Percentiles rank a stretch among this genome's conserved stretches.
Evolutionary conservation across 2,797 vertebrate species (phyloP).

Genomic region (Thaleichthys pacificus): DNA sequence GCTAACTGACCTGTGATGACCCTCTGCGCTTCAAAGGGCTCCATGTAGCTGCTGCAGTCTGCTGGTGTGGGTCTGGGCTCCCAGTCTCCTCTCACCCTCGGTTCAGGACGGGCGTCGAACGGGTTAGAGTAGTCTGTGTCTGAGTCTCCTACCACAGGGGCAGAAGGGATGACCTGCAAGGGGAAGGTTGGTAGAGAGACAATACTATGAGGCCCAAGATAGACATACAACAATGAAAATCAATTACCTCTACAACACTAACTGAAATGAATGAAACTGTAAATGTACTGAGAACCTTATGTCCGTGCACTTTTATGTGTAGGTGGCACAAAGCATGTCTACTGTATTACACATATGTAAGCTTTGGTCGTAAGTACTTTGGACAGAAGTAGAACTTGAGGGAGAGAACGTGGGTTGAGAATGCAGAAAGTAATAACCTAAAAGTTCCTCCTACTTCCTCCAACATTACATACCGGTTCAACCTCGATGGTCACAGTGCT

Average conservation of each 20-base stretch:
- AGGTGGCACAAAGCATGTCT: constrained; percentile 13
- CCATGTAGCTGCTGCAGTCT: constrained; percentile 84
- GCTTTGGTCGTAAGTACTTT: too few species aligned
- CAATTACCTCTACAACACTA: constrained; percentile 3
- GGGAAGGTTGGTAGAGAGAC: constrained; percentile 4
- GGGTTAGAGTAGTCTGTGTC: constrained; percentile 86
- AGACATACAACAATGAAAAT: background rate
- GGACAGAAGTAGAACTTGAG: constrained; percentile 3
- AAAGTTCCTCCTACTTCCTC: background rate
- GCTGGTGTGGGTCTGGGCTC: constrained; percentile 55
- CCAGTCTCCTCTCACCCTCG: constrained; percentile 48
- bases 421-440: constrained; percentile 15
- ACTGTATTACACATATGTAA: too few species aligned
- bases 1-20: constrained; percentile 73
- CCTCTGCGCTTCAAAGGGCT: constrained; percentile 81
- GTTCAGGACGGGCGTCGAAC: constrained; percentile 79
- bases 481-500: constrained; percentile 72
- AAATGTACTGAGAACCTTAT: too few species aligned
- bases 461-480: constrained; percentile 70
- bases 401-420: background rate
- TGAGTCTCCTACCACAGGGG: constrained; percentile 43
- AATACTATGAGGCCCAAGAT: background rate
- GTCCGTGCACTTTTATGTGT: background rate
- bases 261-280: too few species aligned
- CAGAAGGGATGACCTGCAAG: constrained; percentile 70